Conservation (phyloP, 2,888 invertebrate genomes). For the Netelia melanura region DNA sequence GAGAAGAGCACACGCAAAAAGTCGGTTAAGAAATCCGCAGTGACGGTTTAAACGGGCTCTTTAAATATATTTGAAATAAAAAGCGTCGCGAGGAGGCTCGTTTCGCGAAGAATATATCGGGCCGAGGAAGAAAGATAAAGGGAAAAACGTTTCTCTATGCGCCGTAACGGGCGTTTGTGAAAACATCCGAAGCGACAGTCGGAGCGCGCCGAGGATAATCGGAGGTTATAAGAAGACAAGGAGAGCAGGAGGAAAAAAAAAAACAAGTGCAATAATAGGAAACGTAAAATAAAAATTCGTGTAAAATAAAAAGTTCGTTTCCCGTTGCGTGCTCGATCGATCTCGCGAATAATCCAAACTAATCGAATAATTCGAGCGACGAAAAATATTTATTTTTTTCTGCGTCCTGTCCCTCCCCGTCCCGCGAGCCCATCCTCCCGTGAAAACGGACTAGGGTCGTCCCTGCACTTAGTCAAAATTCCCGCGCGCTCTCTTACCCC, state of each 20-base stretch:
- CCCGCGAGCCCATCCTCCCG: slow-evolving; percentile 11
- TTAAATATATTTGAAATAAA: background rate
- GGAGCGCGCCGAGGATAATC: background rate
- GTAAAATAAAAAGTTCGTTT: too few relatives aligned
- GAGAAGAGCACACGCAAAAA: slow-evolving; percentile 11
- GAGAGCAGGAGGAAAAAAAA: background rate
- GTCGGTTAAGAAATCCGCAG: slow-evolving; percentile 12
- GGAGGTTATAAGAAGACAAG: background rate
- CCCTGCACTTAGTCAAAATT: slow-evolving; percentile 1
- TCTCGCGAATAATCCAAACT: background rate
- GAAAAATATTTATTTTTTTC: slow-evolving; percentile 1
- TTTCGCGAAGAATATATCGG: background rate
- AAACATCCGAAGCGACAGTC: background rate
- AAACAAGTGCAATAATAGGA: background rate
- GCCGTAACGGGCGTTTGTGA: background rate
- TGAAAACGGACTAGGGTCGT: slow-evolving; percentile 4
- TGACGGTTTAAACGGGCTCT: background rate
- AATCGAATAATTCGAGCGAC: background rate
- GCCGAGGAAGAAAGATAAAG: background rate
- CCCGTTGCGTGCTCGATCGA: background rate
- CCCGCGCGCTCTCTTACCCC: slow-evolving; percentile 8
- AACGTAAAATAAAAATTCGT: background rate
- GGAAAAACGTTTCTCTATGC: background rate
- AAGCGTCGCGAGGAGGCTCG: background rate
- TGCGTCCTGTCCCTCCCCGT: slow-evolving; percentile 5